Conservation (phyloP, 2,797 vertebrate genomes). For the Lagorchestes hirsutus region DNA sequence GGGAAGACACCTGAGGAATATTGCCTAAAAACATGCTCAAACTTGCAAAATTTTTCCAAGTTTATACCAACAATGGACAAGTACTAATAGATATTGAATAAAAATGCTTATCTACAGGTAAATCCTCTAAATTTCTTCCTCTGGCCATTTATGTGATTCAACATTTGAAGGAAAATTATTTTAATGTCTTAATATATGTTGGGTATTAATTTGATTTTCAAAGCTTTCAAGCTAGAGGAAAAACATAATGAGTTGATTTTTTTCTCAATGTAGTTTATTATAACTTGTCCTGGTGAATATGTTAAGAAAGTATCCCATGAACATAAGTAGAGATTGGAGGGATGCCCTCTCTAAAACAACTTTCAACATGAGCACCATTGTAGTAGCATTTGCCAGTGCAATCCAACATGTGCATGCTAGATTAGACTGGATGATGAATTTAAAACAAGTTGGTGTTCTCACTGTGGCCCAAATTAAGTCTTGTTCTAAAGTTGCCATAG, state of each 20-base stretch:
- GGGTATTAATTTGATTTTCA: conserved; percentile 62
- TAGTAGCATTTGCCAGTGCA: conserved; percentile 53
- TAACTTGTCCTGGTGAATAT: conserved; percentile 20
- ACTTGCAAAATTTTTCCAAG: conserved; percentile 1
- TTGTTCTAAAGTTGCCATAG: conserved; percentile 80
- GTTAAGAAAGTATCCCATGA: conserved; percentile 37
- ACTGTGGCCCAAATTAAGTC: conserved; percentile 77
- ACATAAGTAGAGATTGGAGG: conserved; percentile 37
- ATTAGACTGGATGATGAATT: conserved; percentile 74
- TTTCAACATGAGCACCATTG: conserved; percentile 30
- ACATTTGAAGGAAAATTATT: conserved; percentile 55
- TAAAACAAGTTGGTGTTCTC: conserved; percentile 72
- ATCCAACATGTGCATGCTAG: conserved; percentile 50
- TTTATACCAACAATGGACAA: not conserved
- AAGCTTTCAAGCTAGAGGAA: conserved; percentile 59
- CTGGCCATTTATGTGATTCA: conserved; percentile 45
- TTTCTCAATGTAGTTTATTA: conserved; percentile 42
- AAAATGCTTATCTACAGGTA: conserved; percentile 29
- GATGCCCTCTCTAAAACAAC: conserved; percentile 7
- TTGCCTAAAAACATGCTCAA: not conserved
- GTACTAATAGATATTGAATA: not conserved
- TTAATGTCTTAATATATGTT: conserved; percentile 67
- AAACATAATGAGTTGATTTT: conserved; percentile 34
- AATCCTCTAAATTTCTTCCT: conserved; percentile 50
- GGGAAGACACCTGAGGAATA: not conserved